Percentiles rank a stretch among this genome's conserved stretches.
phyloP scores from a whole-genome alignment of 2,888 invertebrate species.

The Polydrusus pterygomalis region DNA sequence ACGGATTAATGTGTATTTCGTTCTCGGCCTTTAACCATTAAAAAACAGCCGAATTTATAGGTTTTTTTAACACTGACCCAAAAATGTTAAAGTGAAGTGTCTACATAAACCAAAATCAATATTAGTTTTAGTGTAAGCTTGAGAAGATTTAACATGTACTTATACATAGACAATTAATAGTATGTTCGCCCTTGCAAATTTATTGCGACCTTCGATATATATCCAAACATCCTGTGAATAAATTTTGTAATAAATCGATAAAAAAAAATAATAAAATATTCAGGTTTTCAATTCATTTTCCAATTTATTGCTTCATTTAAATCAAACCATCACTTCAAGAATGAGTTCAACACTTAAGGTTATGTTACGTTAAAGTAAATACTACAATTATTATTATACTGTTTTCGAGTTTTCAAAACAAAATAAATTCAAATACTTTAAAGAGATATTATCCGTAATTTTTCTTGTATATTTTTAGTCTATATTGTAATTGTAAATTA shows the following conservation, averaged over 20 bases:
- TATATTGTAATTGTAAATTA: neutral
- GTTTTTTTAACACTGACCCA: constrained; percentile 38
- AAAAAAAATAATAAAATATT: neutral
- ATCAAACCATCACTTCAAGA: neutral
- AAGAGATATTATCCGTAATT: neutral
- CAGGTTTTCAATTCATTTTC: neutral
- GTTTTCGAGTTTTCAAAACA: neutral
- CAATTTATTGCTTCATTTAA: neutral
- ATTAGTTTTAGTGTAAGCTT: constrained; percentile 16
- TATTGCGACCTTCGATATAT: neutral
- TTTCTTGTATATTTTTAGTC: neutral
- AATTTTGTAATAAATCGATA: neutral
- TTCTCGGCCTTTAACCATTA: neutral
- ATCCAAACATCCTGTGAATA: constrained; percentile 6
- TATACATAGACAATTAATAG: neutral
- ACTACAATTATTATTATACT: neutral
- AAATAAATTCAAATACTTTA: neutral
- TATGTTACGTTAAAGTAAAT: neutral
- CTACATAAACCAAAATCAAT: constrained; percentile 10
- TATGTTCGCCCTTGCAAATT: neutral
- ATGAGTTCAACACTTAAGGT: neutral
- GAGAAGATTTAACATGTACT: neutral
- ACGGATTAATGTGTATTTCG: neutral
- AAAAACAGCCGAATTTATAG: constrained; percentile 31
- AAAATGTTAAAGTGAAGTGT: constrained; percentile 3